Percentiles rank a stretch among this genome's conserved stretches.
Conservation (phyloP, 2,888 invertebrate species). For the Empis stercorea region DNA sequence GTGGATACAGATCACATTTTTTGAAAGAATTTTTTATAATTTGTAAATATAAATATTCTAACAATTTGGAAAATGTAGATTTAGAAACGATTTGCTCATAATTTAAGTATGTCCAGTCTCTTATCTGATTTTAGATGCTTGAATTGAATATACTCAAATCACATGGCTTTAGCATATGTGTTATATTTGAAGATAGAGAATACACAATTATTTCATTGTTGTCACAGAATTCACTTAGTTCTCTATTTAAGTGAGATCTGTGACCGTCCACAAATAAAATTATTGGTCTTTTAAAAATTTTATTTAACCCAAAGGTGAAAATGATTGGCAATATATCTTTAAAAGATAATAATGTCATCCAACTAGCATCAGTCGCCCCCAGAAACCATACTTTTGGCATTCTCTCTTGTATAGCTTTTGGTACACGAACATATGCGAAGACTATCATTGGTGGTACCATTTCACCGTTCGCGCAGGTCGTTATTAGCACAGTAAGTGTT, state of each 20-base stretch:
- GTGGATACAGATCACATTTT: too few species aligned
- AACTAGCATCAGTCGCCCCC: slow-evolving; percentile 3
- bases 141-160: too few species aligned
- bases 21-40: too few species aligned
- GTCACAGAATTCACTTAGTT: slow-evolving; percentile 8
- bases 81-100: slow-evolving; percentile 4
- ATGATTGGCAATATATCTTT: slow-evolving; percentile 4
- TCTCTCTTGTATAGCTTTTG: slow-evolving; percentile 5
- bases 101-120: slow-evolving; percentile 8
- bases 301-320: background rate
- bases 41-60: background rate
- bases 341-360: slow-evolving; percentile 3
- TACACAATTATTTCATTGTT: slow-evolving; percentile 4
- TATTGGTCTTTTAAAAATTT: slow-evolving; percentile 1
- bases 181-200: slow-evolving; percentile 11
- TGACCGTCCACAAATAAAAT: slow-evolving; percentile 7
- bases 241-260: slow-evolving; percentile 5
- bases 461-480: background rate
- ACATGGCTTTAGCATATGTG: slow-evolving; percentile 13
- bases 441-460: background rate
- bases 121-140: slow-evolving; percentile 12
- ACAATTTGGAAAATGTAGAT: slow-evolving; percentile 5
- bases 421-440: background rate
- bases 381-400: slow-evolving; percentile 6
- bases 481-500: background rate